phyloP scores from a whole-genome alignment of 2,888 invertebrate species.

The Ferdinandea cuprea region DNA sequence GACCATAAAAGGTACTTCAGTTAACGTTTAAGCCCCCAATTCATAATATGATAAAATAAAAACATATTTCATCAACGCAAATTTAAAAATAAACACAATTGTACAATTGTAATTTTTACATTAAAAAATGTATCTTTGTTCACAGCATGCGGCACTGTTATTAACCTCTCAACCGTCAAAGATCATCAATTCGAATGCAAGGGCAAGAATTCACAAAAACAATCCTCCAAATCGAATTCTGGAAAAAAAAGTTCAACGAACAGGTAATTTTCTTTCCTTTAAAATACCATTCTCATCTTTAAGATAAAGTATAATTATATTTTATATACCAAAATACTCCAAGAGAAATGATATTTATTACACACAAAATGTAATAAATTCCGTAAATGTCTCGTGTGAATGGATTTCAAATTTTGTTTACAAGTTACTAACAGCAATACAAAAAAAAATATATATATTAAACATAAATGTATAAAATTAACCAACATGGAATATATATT shows the following conservation, averaged over 20 bases:
- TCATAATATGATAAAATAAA: too few species aligned
- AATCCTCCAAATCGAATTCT: constrained; percentile 76
- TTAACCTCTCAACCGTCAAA: constrained; percentile 94
- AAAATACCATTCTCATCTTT: background rate
- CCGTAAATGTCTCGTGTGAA: constrained; percentile 59
- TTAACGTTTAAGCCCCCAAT: too few species aligned
- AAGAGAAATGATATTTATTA: constrained; percentile 30
- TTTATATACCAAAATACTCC: constrained; percentile 40
- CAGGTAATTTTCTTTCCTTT: constrained; percentile 74
- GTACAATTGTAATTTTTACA: background rate
- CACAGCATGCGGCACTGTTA: constrained; percentile 92
- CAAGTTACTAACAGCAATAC: constrained; percentile 21
- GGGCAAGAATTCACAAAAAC: constrained; percentile 77
- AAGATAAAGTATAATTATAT: constrained; percentile 19
- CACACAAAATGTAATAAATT: constrained; percentile 13
- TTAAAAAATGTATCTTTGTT: background rate
- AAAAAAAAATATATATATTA: constrained; percentile 3
- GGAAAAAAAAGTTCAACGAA: constrained; percentile 77
- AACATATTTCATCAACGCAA: too few species aligned
- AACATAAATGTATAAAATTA: constrained; percentile 25
- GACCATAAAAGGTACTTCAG: too few species aligned
- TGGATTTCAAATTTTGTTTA: constrained; percentile 25
- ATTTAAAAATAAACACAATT: too few species aligned
- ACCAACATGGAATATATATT: constrained; percentile 33
- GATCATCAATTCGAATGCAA: constrained; percentile 94